Evolutionary conservation across 2,888 invertebrate genomes (phyloP), one percentile per base, ranked within the genome.

Genomic region (Polymixis lichenea): DNA sequence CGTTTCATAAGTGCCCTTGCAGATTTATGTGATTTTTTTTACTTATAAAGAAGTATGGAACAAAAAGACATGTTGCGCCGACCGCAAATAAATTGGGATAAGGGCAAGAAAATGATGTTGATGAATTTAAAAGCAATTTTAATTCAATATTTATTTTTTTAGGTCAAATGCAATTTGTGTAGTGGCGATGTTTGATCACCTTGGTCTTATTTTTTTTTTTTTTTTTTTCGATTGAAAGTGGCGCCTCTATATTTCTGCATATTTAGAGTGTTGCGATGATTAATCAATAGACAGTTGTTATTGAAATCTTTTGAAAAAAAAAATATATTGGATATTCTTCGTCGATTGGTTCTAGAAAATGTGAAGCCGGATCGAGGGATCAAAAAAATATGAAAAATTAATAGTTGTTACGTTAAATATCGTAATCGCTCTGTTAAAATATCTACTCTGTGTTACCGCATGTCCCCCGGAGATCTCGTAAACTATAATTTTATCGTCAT

Each of bases 401-500:
- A 6, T 4, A 51, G 49, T 51, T 51, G 19, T 6, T 17, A 17
- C n/a, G n/a, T 25, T 15, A 25, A 25, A n/a, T 8, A 22, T 2
- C 51, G 17, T 56, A 15, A 46, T 60, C 19, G 19, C 32, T 84
- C 85, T 84, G 68, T 43, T 22, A 9, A 38, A 46, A 11, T 68
- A 7, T 62, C 28, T 85, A 78, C 25, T 87, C 84, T 82, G 58
- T 85, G 75, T 25, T 51, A 72, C 82, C 82, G 71, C 72, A 83
- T 83, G 80, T 87, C 80, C 65, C 83, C 75, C 70, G 58, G 75
- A 64, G 61, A 70, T 75, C 76, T 76, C 58, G 65, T 72, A 73
- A 80, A 79, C 68, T 77, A 85, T 81, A 83, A 86, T 85, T 86
- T 80, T 71, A 77, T 78, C 67, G 49, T 68, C 72, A 80, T 64